Evolutionary conservation across 2,113 vertebrate species (phyloP).

Genomic region (Burhinus oedicnemus): DNA sequence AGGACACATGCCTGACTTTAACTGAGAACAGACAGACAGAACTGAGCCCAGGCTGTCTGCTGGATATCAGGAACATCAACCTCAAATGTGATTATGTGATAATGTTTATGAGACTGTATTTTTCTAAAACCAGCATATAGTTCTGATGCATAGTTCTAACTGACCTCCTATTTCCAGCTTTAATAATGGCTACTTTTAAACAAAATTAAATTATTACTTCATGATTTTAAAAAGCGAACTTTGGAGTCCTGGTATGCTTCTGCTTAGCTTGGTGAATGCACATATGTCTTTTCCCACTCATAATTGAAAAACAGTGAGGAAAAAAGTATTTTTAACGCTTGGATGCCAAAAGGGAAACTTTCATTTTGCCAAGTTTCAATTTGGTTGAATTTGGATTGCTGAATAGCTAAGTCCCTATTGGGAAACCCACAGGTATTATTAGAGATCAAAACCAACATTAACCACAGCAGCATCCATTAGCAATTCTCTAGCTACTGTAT

Average conservation of each 20-base stretch:
- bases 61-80: background rate
- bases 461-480: background rate
- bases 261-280: background rate
- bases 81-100: background rate
- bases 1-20: background rate
- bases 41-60: background rate
- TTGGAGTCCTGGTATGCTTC: background rate
- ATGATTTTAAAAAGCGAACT: background rate
- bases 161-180: background rate
- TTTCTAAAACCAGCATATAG: background rate
- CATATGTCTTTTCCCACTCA: background rate
- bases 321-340: background rate
- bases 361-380: background rate
- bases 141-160: background rate
- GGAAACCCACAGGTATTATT: background rate
- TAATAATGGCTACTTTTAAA: background rate
- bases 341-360: background rate
- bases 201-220: background rate
- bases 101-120: background rate
- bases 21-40: background rate
- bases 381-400: background rate
- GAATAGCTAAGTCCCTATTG: background rate
- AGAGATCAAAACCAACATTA: background rate
- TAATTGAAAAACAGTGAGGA: background rate
- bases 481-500: background rate